Percentiles rank a stretch among this genome's conserved stretches.
Evolutionary conservation across 2,888 invertebrate species (phyloP).

Genomic region (Papilio protenor): DNA sequence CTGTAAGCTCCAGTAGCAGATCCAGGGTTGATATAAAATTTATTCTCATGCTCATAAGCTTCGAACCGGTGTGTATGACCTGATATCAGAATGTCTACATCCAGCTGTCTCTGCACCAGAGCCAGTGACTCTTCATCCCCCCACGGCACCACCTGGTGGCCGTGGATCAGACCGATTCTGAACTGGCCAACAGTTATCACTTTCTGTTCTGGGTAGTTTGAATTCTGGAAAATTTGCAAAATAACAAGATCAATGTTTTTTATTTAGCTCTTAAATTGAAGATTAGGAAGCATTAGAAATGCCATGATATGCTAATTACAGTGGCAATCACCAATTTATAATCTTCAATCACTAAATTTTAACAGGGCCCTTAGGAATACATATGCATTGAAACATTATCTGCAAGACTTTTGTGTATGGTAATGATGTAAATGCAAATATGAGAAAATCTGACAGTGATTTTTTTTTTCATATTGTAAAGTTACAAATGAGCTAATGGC

Average conservation of each 20-base stretch:
- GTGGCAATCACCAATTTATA: no score
- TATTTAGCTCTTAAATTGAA: no score
- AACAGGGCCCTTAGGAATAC: no score
- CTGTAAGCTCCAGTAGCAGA: slow-evolving; percentile 99
- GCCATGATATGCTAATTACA: no score
- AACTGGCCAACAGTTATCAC: slow-evolving; percentile 99
- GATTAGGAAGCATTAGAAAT: no score
- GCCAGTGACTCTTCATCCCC: slow-evolving; percentile 97
- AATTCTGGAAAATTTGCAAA: slow-evolving; percentile 48
- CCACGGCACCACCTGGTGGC: slow-evolving; percentile 99
- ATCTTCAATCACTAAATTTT: no score
- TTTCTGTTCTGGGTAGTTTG: slow-evolving; percentile 98
- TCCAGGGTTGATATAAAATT: slow-evolving; percentile 99
- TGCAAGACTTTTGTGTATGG: no score
- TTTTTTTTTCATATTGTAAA: no score
- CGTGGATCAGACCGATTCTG: slow-evolving; percentile 98
- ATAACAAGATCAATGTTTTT: background rate
- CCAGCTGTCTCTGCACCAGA: slow-evolving; percentile 96
- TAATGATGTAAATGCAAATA: no score
- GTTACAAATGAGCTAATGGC: no score
- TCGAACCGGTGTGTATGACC: slow-evolving; percentile 99
- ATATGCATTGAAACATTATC: no score
- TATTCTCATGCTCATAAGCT: slow-evolving; percentile 98
- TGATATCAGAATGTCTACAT: slow-evolving; percentile 99
- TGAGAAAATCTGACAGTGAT: no score